Base-by-base conservation (phyloP, 2,113 vertebrate species). In the Callionymus lyra region DNA sequence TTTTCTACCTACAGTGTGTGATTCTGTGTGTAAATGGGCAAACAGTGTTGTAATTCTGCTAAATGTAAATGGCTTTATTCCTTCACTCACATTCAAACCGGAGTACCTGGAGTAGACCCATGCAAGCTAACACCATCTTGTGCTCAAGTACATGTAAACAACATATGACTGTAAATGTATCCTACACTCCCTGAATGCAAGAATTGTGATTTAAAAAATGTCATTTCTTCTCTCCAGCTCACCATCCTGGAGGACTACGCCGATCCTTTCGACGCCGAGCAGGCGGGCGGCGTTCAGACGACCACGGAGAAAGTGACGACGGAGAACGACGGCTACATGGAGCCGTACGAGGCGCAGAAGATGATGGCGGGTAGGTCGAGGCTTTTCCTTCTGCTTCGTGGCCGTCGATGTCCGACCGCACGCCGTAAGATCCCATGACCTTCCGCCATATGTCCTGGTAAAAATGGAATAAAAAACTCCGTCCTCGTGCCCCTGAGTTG, bases 311-410 rank as follows among this genome's bases (percentile, higher is more conserved):
- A 92, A 63, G 84, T 88, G 50, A 76, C 73, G 19, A 75, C 77
- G 0, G 93, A 94, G 68, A 97, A 97, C 1, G 95, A 98, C 0
- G 95, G 94, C 11, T 99, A 99, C 79, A 96, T 99, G 94, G 95
- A 98, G 40, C 95, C 95, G 0, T 99, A 97, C 1, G 93, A 99
- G 74, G 95, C 94, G 42, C 95, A 99, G 80, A 96, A 91, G 79
- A 95, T 98, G 91, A 93, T 98, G 93, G 92, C 91, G 31, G 94
- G 94, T 97, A 77, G 72, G 42, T 35, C 16, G 21, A 31, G 2
- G 1, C 12, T 1, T 31, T 34, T 45, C 11, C 32, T 15, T 16
- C 34, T 12, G 3, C 4, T 5, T 16, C 12, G n/a, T n/a, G n/a
- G n/a, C n/a, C n/a, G n/a, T 17, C 43, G 6, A 12, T 34, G 40